Evolutionary conservation across 2,113 vertebrate genomes (phyloP).

Genomic region (Petrocephalus microphthalmus): DNA sequence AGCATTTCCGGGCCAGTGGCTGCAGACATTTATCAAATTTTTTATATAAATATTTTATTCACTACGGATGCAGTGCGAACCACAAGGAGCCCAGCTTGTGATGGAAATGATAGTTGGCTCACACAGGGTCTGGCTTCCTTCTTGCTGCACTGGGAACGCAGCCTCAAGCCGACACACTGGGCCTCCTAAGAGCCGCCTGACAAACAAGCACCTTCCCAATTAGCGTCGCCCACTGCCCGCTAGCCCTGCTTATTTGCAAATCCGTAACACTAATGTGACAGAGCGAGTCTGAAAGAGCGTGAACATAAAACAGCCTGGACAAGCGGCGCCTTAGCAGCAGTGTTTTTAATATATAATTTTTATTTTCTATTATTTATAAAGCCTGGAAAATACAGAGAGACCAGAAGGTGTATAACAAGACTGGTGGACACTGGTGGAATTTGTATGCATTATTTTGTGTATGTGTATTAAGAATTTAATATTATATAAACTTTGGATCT

Average conservation of each 20-base stretch:
- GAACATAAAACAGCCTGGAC: not conserved
- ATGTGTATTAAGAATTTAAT: not conserved
- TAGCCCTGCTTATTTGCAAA: not conserved
- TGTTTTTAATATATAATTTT: not conserved
- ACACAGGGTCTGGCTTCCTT: not conserved
- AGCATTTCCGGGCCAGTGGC: not conserved
- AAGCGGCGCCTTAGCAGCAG: not conserved
- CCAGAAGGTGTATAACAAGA: not conserved
- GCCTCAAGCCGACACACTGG: not conserved
- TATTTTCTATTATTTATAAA: not conserved
- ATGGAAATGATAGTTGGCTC: not conserved
- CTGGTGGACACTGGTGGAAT: not conserved
- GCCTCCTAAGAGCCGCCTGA: not conserved
- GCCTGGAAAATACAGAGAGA: not conserved
- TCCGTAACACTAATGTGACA: slow-evolving; percentile 11
- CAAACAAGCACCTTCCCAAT: slow-evolving; percentile 12
- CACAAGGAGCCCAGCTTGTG: not conserved
- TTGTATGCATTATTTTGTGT: not conserved
- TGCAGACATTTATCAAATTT: not conserved
- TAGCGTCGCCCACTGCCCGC: not conserved
- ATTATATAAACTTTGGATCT: not conserved
- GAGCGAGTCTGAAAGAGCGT: not conserved
- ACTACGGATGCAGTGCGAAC: not conserved
- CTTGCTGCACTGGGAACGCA: not conserved
- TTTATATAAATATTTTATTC: not conserved